Conservation (phyloP, 2,113 vertebrate genomes). For the Actenoides hombroni region DNA sequence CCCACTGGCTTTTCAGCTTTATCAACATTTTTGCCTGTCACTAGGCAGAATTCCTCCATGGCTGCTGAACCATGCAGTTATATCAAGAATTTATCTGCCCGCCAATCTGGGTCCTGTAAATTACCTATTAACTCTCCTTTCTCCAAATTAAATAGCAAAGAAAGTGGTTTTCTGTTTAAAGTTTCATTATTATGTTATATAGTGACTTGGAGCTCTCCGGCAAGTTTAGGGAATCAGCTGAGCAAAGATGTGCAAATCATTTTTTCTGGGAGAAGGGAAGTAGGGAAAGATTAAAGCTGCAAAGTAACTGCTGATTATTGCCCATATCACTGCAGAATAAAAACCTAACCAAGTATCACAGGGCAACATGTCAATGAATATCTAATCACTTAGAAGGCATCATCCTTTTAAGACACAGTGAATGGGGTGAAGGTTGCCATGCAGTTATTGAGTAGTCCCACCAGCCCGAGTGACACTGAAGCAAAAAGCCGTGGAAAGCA, state of each 20-base stretch:
- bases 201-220: not conserved
- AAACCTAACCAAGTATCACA: not conserved
- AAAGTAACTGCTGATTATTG: not conserved
- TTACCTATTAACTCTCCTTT: not conserved
- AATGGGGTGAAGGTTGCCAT: not conserved
- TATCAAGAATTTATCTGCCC: not conserved
- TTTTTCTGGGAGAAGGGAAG: conserved; percentile 29
- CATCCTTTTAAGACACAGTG: not conserved
- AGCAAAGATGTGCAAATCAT: conserved; percentile 15
- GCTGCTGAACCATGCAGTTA: not conserved
- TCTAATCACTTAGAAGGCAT: not conserved
- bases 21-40: not conserved
- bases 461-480: not conserved
- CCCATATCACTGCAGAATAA: not conserved
- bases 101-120: not conserved
- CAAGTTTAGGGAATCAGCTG: not conserved
- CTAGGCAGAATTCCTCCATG: not conserved
- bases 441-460: not conserved
- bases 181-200: not conserved
- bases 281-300: not conserved
- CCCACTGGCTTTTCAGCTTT: not conserved
- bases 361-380: not conserved
- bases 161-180: conserved; percentile 12
- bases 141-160: not conserved
- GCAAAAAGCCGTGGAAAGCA: not conserved